phyloP scores from a whole-genome alignment of 2,797 vertebrate genomes.

The Sitta carolinensis region DNA sequence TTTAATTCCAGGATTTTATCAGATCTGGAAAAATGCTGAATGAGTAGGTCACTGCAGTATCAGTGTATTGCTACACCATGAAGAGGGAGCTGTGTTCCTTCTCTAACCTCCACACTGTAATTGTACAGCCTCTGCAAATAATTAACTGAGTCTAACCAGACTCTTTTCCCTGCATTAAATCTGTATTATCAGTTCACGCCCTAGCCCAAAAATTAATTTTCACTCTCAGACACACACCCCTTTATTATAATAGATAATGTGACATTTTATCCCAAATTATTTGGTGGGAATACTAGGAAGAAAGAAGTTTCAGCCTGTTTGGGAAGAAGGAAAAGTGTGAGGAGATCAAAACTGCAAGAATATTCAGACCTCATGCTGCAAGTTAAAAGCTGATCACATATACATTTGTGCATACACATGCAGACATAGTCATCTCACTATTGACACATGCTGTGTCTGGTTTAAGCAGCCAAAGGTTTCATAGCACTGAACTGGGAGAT shows the following conservation, averaged over 20 bases:
- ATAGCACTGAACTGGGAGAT: background rate
- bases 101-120: background rate
- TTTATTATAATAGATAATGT: background rate
- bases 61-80: background rate
- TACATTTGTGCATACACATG: background rate
- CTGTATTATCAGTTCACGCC: background rate
- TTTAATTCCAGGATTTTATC: slow-evolving; percentile 50
- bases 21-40: slow-evolving; percentile 51
- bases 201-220: background rate
- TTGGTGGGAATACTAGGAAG: background rate
- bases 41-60: background rate
- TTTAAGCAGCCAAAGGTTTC: background rate
- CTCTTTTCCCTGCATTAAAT: background rate
- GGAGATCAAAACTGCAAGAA: background rate
- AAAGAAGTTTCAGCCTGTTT: background rate
- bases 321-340: background rate
- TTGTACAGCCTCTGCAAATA: background rate
- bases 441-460: background rate
- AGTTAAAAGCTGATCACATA: background rate
- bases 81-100: background rate
- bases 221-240: background rate
- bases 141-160: background rate
- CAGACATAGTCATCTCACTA: background rate
- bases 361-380: background rate
- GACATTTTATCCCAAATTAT: background rate